Conservation (phyloP, 64 coral and sea anemone species). For the Porites australiensis region DNA sequence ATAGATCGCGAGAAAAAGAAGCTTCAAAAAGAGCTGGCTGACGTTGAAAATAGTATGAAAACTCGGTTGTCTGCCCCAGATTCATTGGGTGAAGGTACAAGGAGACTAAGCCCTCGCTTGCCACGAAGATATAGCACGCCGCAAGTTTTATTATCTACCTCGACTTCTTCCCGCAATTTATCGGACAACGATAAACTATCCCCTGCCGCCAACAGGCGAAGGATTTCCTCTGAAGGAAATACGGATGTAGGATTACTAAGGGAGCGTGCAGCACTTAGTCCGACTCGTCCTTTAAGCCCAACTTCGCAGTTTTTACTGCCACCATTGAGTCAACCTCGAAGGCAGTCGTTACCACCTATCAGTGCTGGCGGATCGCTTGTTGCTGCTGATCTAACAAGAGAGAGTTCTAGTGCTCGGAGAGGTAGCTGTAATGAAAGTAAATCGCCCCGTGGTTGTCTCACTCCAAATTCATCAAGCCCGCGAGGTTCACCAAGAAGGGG, state of each 20-base stretch:
- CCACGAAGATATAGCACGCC: constrained; percentile 84
- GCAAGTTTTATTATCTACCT: constrained; percentile 48
- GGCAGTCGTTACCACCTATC: constrained; percentile 87
- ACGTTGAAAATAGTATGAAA: constrained; percentile 65
- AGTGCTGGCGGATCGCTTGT: constrained; percentile 61
- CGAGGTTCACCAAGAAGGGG: constrained; percentile 50
- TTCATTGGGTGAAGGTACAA: neutral
- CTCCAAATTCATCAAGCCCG: constrained; percentile 45
- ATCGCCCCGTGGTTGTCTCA: constrained; percentile 17
- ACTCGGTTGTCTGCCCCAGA: constrained; percentile 61
- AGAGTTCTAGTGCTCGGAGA: neutral
- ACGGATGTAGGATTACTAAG: neutral
- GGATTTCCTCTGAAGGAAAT: constrained; percentile 67
- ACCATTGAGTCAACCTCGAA: constrained; percentile 82
- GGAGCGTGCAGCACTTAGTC: constrained; percentile 13
- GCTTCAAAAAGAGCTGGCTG: constrained; percentile 73
- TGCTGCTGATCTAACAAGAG: constrained; percentile 28
- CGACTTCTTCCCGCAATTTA: constrained; percentile 52
- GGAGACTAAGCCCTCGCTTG: constrained; percentile 75
- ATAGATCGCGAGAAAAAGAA: constrained; percentile 89
- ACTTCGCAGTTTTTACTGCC: constrained; percentile 61
- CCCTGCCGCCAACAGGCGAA: constrained; percentile 34
- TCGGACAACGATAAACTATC: constrained; percentile 56
- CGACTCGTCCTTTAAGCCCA: constrained; percentile 39
- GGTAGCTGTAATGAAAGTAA: constrained; percentile 23